phyloP scores from a whole-genome alignment of 53 echinoderm and acorn worm genomes.

The Apostichopus leukothele region DNA sequence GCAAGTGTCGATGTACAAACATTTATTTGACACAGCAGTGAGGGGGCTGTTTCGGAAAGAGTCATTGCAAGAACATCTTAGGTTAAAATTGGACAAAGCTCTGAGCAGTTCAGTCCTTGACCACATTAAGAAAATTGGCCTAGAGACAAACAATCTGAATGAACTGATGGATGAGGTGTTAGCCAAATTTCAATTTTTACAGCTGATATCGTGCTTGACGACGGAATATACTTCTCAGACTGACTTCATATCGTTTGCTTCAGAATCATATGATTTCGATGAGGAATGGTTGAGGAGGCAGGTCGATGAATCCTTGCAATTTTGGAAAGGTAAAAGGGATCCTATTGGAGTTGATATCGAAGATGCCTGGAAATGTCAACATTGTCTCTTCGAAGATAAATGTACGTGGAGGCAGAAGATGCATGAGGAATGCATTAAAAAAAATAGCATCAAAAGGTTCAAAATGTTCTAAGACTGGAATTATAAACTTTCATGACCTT shows the following conservation, averaged over 20 bases:
- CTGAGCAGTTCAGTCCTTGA: slow-evolving; percentile 61
- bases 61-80: slow-evolving; percentile 45
- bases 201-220: slow-evolving; percentile 64
- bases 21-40: slow-evolving; percentile 78
- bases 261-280: slow-evolving; percentile 64
- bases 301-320: slow-evolving; percentile 67
- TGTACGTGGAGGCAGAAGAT: slow-evolving; percentile 84
- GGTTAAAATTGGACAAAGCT: slow-evolving; percentile 51
- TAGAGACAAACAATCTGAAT: slow-evolving; percentile 51
- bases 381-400: slow-evolving; percentile 62
- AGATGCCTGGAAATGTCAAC: slow-evolving; percentile 94
- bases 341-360: slow-evolving; percentile 83
- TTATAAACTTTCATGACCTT: no score
- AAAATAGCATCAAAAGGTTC: slow-evolving; percentile 50
- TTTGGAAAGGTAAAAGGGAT: slow-evolving; percentile 75
- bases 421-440: slow-evolving; percentile 67
- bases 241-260: slow-evolving; percentile 56
- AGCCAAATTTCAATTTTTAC: slow-evolving; percentile 73
- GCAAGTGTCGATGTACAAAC: slow-evolving; percentile 84
- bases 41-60: slow-evolving; percentile 57
- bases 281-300: slow-evolving; percentile 70
- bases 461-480: slow-evolving; percentile 6
- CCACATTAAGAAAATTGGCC: slow-evolving; percentile 38
- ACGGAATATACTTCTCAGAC: slow-evolving; percentile 72
- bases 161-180: slow-evolving; percentile 60